phyloP scores from a whole-genome alignment of 1,140 invertebrate species.

The Sminthurinus signatus region DNA sequence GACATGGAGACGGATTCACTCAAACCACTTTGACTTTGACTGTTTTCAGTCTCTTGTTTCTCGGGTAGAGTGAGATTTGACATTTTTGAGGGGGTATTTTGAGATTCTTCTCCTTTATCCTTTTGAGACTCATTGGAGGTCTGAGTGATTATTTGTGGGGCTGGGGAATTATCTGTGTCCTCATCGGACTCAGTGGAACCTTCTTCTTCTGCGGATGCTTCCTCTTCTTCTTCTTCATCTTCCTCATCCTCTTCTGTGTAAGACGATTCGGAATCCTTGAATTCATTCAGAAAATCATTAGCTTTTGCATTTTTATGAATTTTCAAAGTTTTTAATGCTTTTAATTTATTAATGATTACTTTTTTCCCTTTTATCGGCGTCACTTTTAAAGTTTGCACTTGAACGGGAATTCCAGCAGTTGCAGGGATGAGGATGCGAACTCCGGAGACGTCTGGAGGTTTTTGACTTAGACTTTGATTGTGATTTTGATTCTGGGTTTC shows the following conservation, averaged over 20 bases:
- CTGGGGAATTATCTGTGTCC: constrained; percentile 29
- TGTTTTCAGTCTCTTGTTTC: no score
- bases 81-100: neutral
- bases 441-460: neutral
- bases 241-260: constrained; percentile 18
- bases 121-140: neutral
- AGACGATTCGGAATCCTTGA: constrained; percentile 25
- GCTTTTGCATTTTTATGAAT: neutral
- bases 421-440: no score
- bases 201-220: constrained; percentile 18
- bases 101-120: neutral
- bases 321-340: neutral
- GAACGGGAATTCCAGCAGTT: neutral
- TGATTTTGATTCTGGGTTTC: neutral
- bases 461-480: neutral
- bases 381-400: neutral
- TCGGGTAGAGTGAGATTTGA: neutral
- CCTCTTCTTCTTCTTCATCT: constrained; percentile 22
- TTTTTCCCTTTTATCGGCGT: neutral
- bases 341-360: neutral
- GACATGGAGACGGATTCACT: no score
- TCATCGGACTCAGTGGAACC: constrained; percentile 15
- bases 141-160: constrained; percentile 29
- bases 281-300: neutral
- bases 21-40: constrained; percentile 3